These are phyloP conservation scores for Eurois occulta DNA, from an alignment of 2,888 invertebrate species.

Conservation along the genomic window DNA sequence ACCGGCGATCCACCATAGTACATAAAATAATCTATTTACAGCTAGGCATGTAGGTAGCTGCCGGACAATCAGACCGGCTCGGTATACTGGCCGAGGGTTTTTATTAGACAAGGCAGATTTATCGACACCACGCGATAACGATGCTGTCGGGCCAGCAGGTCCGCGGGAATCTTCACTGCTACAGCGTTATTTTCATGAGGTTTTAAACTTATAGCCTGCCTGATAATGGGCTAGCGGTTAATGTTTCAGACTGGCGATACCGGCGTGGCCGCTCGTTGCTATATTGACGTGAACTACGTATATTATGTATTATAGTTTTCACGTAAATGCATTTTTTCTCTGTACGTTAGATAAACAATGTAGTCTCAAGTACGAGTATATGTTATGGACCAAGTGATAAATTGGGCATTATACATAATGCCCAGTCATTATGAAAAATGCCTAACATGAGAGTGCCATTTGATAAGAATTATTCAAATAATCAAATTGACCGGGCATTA, in stretches of 20 bases:
- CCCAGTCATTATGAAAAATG: too few relatives aligned
- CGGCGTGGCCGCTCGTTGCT: not conserved
- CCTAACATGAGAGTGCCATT: too few relatives aligned
- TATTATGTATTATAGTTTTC: too few relatives aligned
- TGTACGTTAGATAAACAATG: not conserved
- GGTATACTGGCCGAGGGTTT: conserved; percentile 38
- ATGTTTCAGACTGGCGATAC: not conserved
- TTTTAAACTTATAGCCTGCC: not conserved
- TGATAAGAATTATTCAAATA: too few relatives aligned
- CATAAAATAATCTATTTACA: conserved; percentile 41
- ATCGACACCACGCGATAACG: conserved; percentile 49
- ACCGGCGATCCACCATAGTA: conserved; percentile 1
- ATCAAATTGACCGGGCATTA: too few relatives aligned
- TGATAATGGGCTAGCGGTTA: not conserved
- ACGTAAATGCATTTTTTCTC: not conserved
- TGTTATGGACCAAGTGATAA: too few relatives aligned
- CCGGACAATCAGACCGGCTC: conserved; percentile 48
- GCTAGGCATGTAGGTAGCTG: conserved; percentile 23
- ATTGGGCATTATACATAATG: too few relatives aligned
- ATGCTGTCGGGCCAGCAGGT: conserved; percentile 10
- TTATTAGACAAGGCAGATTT: conserved; percentile 66
- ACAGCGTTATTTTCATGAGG: not conserved
- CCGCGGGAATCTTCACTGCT: not conserved
- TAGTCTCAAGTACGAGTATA: not conserved
- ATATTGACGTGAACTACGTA: not conserved